phyloP scores from a whole-genome alignment of 2,888 invertebrate genomes.

The Trichogramma evanescens region DNA sequence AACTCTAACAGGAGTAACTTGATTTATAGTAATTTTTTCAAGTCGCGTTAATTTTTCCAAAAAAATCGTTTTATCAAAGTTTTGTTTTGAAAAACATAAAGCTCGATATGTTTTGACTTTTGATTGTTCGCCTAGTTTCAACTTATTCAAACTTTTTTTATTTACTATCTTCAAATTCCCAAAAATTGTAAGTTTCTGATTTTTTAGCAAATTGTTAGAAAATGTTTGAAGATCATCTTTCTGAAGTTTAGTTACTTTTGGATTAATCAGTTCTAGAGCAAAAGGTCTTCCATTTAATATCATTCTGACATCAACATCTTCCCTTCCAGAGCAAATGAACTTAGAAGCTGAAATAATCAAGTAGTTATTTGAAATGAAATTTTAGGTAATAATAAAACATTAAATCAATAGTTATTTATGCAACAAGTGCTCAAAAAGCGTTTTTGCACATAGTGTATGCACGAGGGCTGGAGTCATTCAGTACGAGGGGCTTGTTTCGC shows the following conservation, averaged over 20 bases:
- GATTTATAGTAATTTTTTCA: slow-evolving; percentile 58
- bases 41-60: slow-evolving; percentile 52
- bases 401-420: not conserved
- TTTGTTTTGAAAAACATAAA: slow-evolving; percentile 57
- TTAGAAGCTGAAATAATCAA: slow-evolving; percentile 51
- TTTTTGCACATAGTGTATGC: no score
- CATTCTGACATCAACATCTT: slow-evolving; percentile 95
- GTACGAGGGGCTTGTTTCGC: not conserved
- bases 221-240: slow-evolving; percentile 38
- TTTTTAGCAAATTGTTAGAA: no score
- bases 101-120: slow-evolving; percentile 86
- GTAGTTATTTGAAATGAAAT: not conserved
- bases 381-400: not conserved
- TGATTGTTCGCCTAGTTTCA: slow-evolving; percentile 81
- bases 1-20: slow-evolving; percentile 86
- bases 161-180: slow-evolving; percentile 59
- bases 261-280: slow-evolving; percentile 75
- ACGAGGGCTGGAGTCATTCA: no score
- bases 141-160: slow-evolving; percentile 57
- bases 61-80: slow-evolving; percentile 46
- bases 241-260: slow-evolving; percentile 53
- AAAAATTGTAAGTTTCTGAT: no score
- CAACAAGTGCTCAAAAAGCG: no score
- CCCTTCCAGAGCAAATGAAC: slow-evolving; percentile 87
- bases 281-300: slow-evolving; percentile 89